Conservation (phyloP, 2,797 vertebrate species). For the Enteromius treurensis region DNA sequence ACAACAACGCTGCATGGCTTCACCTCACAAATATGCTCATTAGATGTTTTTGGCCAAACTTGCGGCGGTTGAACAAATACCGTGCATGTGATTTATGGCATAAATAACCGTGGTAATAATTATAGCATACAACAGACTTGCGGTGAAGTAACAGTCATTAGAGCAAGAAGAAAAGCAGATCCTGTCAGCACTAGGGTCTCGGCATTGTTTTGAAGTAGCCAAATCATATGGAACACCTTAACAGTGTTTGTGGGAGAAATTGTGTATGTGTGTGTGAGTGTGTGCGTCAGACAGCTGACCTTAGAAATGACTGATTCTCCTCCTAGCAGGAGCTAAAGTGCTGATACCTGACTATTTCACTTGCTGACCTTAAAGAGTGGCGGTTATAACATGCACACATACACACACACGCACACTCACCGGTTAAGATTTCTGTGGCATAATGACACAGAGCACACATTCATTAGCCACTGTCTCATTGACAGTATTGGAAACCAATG, state of each 20-base stretch:
- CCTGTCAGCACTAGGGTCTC: constrained; percentile 21
- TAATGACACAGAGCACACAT: constrained; percentile 29
- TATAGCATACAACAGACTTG: constrained; percentile 43
- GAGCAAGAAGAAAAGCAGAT: constrained; percentile 34
- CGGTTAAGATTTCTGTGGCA: constrained; percentile 33
- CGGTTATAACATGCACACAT: constrained; percentile 3
- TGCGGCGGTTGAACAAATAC: constrained; percentile 35
- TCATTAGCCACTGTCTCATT: constrained; percentile 43
- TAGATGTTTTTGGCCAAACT: constrained; percentile 31
- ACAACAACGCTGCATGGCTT: constrained; percentile 29
- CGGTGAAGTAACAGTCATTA: constrained; percentile 37
- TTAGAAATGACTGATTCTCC: constrained; percentile 53
- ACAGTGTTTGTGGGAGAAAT: not conserved
- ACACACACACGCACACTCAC: constrained; percentile 20
- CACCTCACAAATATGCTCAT: constrained; percentile 42
- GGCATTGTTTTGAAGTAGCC: constrained; percentile 22
- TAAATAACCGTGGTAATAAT: constrained; percentile 50
- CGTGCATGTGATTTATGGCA: constrained; percentile 43
- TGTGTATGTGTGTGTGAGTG: not conserved
- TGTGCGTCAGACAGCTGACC: constrained; percentile 39
- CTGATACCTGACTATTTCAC: constrained; percentile 53
- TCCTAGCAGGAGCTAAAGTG: constrained; percentile 41
- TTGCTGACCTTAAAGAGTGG: constrained; percentile 44
- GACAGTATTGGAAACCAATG: constrained; percentile 40
- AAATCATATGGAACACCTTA: constrained; percentile 23